These are phyloP conservation scores for Ceratosolen fusciceps DNA, from an alignment of 1,140 invertebrate genomes.

Conservation along the genomic window DNA sequence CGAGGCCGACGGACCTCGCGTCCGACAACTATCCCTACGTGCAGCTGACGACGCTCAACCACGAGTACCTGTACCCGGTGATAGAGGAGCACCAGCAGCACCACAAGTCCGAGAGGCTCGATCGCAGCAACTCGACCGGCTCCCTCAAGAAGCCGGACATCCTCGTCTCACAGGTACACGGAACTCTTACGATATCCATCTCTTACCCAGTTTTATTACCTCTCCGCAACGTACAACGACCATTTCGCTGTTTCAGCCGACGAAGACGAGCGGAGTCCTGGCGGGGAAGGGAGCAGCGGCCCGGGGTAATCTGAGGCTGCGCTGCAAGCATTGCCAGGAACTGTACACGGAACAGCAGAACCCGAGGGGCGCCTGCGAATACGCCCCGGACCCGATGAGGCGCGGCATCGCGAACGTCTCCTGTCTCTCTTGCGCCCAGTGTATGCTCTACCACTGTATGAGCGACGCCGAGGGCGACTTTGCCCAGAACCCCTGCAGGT, in stretches of 20 bases:
- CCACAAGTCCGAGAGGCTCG: slow-evolving; percentile 67
- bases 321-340: slow-evolving; percentile 79
- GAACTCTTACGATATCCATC: too few species aligned
- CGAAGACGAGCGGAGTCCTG: slow-evolving; percentile 12
- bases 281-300: slow-evolving; percentile 52
- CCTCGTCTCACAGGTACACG: slow-evolving; percentile 68
- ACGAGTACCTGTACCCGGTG: slow-evolving; percentile 88
- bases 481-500: slow-evolving; percentile 83
- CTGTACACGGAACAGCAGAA: slow-evolving; percentile 85
- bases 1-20: slow-evolving; percentile 54
- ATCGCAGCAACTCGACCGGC: slow-evolving; percentile 73
- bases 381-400: slow-evolving; percentile 87
- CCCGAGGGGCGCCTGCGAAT: slow-evolving; percentile 86
- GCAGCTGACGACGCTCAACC: slow-evolving; percentile 82
- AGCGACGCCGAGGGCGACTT: slow-evolving; percentile 88
- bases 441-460: slow-evolving; percentile 94
- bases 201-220: background rate
- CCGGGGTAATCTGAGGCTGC: slow-evolving; percentile 60
- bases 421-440: slow-evolving; percentile 88
- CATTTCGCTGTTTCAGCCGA: slow-evolving; percentile 3
- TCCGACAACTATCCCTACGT: slow-evolving; percentile 87
- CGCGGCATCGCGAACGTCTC: slow-evolving; percentile 86
- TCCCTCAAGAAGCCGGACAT: slow-evolving; percentile 76
- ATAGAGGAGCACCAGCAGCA: slow-evolving; percentile 73
- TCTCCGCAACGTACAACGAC: background rate